Percentiles rank a stretch among this genome's conserved stretches.
Evolutionary conservation across 2,113 vertebrate species (phyloP).

Genomic region (Corythaeola cristata): DNA sequence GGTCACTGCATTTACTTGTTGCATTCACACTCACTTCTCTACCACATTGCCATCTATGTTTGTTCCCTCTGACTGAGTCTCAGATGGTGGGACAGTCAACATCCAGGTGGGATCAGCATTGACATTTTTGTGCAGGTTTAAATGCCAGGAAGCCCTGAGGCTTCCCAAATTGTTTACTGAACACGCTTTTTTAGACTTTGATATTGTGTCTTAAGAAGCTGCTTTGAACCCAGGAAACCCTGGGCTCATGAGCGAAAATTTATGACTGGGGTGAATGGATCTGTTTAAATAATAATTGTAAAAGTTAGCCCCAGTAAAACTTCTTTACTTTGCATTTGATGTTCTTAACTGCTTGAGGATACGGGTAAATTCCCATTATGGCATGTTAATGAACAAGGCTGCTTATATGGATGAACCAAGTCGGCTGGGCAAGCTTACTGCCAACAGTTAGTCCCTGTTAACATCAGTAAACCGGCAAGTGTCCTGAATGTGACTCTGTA

Average conservation of each 20-base stretch:
- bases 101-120: neutral
- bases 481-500: neutral
- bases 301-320: neutral
- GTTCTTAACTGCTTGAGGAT: neutral
- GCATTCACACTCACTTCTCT: neutral
- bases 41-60: neutral
- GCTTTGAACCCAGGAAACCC: neutral
- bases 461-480: neutral
- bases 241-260: neutral
- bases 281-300: neutral
- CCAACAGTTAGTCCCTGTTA: neutral
- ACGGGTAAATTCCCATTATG: neutral
- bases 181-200: neutral
- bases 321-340: neutral
- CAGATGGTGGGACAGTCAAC: neutral
- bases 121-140: neutral
- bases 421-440: neutral
- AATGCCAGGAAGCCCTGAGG: neutral
- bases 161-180: neutral
- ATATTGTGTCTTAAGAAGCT: neutral
- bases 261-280: neutral
- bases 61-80: neutral
- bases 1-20: neutral
- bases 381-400: neutral
- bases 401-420: neutral